Evolutionary conservation across 2,888 invertebrate genomes (phyloP), one percentile per base, ranked within the genome.

Genomic region (Limnephilus marmoratus): DNA sequence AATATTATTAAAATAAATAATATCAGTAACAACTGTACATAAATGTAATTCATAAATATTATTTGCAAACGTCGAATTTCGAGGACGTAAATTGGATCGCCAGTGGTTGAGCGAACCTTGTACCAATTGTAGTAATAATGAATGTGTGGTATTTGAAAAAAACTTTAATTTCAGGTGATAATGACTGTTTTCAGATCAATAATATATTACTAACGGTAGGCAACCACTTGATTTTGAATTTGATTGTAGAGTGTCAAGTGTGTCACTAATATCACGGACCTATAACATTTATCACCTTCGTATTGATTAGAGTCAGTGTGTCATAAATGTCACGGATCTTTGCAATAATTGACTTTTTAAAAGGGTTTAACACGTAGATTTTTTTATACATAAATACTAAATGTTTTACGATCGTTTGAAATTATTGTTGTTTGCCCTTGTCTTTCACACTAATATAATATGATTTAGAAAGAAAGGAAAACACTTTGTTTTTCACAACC

Each of bases 31-130:
- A 86, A 49, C 86, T 86, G 86, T 13, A 45, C 11, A 45, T 45
- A 86, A 29, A 86, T 18, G 45, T 86, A 29, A 86, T 29, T 45
- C 41, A n/a, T 49, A 49, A 68, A n/a, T 68, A 68, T 68, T 68
- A 86, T 41, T 86, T 45, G 41, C 86, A 45, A n/a, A 49, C 49
- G n/a, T 86, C 86, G 29, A n/a, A 45, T 85, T 41, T 37, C 45
- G 49, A 45, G 29, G 86, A 37, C 83, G 31, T 45, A 86, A 86
- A 45, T 49, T 86, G 86, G 86, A 86, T 86, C 49, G 45, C 45
- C n/a, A 49, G 45, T 86, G 45, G n/a, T 86, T 45, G 86, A n/a
- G 12, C 45, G 49, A 86, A 86, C 86, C 86, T 86, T 86, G 86
- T 37, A 86, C 86, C 86, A 86, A 49, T 86, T 86, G n/a, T 4